Base-by-base conservation (phyloP, 2,113 vertebrate species). In the Mormoops blainvillei region DNA sequence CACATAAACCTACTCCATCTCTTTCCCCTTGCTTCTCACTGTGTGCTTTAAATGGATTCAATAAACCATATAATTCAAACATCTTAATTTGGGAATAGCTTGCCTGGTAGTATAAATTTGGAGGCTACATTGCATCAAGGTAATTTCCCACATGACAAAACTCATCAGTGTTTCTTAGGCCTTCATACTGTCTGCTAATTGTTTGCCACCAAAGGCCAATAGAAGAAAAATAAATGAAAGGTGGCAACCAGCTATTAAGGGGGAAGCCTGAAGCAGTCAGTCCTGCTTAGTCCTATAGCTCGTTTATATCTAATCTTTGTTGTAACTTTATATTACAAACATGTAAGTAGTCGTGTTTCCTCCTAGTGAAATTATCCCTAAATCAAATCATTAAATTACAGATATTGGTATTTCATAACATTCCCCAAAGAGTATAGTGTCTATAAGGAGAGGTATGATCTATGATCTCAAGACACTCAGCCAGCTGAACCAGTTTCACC, bases 81-180 rank as follows among this genome's bases (percentile, higher is more conserved):
- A 89, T 78, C 78, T 89, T 87, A 48, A 68, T 90, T 48, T 80
- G 36, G 74, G 58, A 38, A 70, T 61, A 50, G 54, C 48, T 83
- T 48, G 52, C 81, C 48, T 84, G 24, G 13, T 13, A 10, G 78
- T 67, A 20, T 71, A 31, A 67, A 82, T 48, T 19, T 71, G n/a
- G 56, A 78, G 36, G 22, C 38, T 87, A 56, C 24, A 19, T 20
- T 78, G 68, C 20, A 95, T 94, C 70, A n/a, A 84, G 41, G 56
- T 70, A 65, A 97, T 94, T 96, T 90, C 77, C 76, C 76, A 96
- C 36, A 81, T 74, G 85, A 87, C 95, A 94, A 92, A 92, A 70
- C 43, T 91, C 78, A 89, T 83, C 61, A 92, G 87, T 74, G 43
- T 87, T 70, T 83, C 61, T 65, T 80, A 84, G 45, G 36, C 43